These are phyloP conservation scores for Empis livida DNA, from an alignment of 2,888 invertebrate genomes.

Conservation along the genomic window DNA sequence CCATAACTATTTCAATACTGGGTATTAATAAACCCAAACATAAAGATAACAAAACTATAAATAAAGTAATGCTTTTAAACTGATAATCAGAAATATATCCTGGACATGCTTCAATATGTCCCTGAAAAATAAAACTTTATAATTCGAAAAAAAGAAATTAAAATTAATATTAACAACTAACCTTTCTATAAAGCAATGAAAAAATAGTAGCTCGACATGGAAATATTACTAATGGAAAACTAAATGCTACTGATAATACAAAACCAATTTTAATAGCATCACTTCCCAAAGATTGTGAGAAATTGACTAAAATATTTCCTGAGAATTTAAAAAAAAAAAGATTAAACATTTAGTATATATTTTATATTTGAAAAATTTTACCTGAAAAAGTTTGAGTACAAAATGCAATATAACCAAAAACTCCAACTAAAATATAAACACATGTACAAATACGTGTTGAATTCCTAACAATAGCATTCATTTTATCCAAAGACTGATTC, in stretches of 20 bases:
- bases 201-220: conserved; percentile 90
- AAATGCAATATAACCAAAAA: conserved; percentile 84
- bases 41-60: conserved; percentile 63
- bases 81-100: conserved; percentile 69
- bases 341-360: too few relatives aligned
- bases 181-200: conserved; percentile 76
- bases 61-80: conserved; percentile 71
- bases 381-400: conserved; percentile 59
- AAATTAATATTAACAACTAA: conserved; percentile 35
- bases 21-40: conserved; percentile 77
- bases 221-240: conserved; percentile 93
- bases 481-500: conserved; percentile 74
- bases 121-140: conserved; percentile 35
- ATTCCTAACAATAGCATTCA: conserved; percentile 74
- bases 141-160: not conserved
- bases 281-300: conserved; percentile 67
- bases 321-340: conserved; percentile 1
- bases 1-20: conserved; percentile 87
- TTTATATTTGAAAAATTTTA: conserved; percentile 27
- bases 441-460: conserved; percentile 85
- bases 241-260: conserved; percentile 86
- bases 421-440: conserved; percentile 83
- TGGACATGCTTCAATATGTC: conserved; percentile 55
- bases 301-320: conserved; percentile 84
- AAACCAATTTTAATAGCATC: conserved; percentile 91